Base-by-base conservation (phyloP, 2,797 vertebrate genomes). In the Sebastes minor region DNA sequence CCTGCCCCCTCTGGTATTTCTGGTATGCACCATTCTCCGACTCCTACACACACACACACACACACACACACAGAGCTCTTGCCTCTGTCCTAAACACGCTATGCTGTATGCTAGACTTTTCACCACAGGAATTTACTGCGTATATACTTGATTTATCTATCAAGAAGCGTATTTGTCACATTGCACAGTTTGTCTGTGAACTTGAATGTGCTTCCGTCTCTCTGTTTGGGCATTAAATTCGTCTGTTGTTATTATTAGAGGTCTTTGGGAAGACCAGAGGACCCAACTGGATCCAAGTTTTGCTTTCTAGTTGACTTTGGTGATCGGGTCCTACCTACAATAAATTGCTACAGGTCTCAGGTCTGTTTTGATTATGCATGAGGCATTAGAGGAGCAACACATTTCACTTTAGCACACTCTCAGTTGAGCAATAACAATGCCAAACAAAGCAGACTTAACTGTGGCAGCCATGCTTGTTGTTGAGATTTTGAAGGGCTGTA, bases 1-100 rank as follows among this genome's bases (percentile, higher is more conserved):
- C 83, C 88, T 86, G 78, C 84, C 90, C 78, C 84, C 86, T 87
- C 85, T 86, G 91, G 93, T 89, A 94, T 94, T 91, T 80, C 83
- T 93, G 92, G 93, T 87, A 94, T 94, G 91, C 85, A 61, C 61
- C 28, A 5, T 80, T 85, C 85, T 83, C 82, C 52, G 25, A 25
- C 71, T 83, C 82, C 59, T 28, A 27, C 27, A 27, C 27, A 27
- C 27, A 27, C 76, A 64, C 73, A 62, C 38, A 53, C 70, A 70
- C 68, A 53, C 71, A 59, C 57, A 28, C 57, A 60, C 3, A 22
- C 9, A 46, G 16, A 46, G 16, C 13, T 28, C 27, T 77, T 7
- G 20, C 71, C 74, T 69, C 55, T 72, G 28, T 66, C 55, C 55
- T 68, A 30, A 80, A 72, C 55, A 33, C 8, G 46, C 49, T 71